Base-by-base conservation (phyloP, 2,113 vertebrate genomes). In the Isichthys henryi region DNA sequence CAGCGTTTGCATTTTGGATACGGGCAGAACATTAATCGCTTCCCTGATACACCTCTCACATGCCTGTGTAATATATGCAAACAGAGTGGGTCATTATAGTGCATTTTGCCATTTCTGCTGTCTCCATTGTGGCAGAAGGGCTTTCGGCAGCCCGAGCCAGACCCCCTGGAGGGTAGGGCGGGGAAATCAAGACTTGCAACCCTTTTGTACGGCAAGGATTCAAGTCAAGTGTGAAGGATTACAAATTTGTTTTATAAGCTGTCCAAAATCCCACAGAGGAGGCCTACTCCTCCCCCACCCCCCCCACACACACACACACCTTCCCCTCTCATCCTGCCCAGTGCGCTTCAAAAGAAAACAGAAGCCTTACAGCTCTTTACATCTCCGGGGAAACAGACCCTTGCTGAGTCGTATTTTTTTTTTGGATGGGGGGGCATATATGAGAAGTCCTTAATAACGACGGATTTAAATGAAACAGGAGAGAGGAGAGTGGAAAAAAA, bases 321-420 rank as follows among this genome's bases (percentile, higher is more conserved):
- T 27, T 23, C 31, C 45, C 35, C 3, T 46, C 82, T 84, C 45
- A 48, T 48, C 77, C 45, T 23, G 27, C 35, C 80, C 77, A n/a
- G 50, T 52, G 19, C 15, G 23, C n/a, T 58, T 83, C 84, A 46
- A 88, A 58, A 90, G 45, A 27, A 84, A 90, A 90, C 89, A 91
- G 89, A 92, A 88, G 88, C 92, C 90, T 58, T 87, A 58, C 91
- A 90, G 35, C 35, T 43, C 27, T 92, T 92, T 88, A 91, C 88
- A 80, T 93, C 91, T 87, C 92, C 92, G 91, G 91, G 90, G 92
- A 85, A 91, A 92, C 87, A 43, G 66, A 88, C 88, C 91, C 80
- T 94, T 94, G 94, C 94, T 93, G 93, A 93, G 93, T 92, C 94
- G 94, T 93, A 94, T 95, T 94, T 95, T 39, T 39, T 39, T 93